Evolutionary conservation across 2,113 vertebrate species (phyloP).

Genomic region (Gnathonemus echidnorhynchus): DNA sequence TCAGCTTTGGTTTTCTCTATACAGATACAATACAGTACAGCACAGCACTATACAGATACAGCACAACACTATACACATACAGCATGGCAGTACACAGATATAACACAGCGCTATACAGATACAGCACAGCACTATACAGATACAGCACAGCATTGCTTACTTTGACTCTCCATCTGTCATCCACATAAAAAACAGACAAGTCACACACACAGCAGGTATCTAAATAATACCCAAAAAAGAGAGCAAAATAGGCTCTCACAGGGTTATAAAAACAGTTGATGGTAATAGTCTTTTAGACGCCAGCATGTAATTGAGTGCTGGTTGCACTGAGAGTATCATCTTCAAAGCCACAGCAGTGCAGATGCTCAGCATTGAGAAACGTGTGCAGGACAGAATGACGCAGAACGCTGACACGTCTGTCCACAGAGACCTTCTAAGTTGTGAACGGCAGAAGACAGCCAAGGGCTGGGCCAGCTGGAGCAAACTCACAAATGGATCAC

Average conservation of each 20-base stretch:
- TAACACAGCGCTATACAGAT: neutral
- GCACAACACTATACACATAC: neutral
- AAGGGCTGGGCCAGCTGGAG: constrained; percentile 25
- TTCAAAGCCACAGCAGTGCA: constrained; percentile 21
- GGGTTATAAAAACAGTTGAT: neutral
- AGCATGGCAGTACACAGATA: neutral
- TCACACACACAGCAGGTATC: neutral
- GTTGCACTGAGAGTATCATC: neutral
- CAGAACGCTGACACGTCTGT: neutral
- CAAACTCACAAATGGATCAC: constrained; percentile 25
- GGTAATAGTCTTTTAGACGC: neutral
- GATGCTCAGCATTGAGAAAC: constrained; percentile 10
- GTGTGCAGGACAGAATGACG: constrained; percentile 4
- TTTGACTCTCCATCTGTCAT: neutral
- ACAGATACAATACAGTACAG: neutral
- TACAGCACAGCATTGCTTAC: neutral
- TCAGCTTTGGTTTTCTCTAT: neutral
- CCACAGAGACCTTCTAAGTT: constrained; percentile 29
- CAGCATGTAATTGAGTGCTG: neutral
- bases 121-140: neutral
- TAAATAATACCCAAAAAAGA: neutral
- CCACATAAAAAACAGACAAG: neutral
- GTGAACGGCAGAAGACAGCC: constrained; percentile 23
- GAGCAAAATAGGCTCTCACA: neutral
- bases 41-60: neutral